Conservation (phyloP, 2,113 vertebrate genomes). For the Phaethornis superciliosus region DNA sequence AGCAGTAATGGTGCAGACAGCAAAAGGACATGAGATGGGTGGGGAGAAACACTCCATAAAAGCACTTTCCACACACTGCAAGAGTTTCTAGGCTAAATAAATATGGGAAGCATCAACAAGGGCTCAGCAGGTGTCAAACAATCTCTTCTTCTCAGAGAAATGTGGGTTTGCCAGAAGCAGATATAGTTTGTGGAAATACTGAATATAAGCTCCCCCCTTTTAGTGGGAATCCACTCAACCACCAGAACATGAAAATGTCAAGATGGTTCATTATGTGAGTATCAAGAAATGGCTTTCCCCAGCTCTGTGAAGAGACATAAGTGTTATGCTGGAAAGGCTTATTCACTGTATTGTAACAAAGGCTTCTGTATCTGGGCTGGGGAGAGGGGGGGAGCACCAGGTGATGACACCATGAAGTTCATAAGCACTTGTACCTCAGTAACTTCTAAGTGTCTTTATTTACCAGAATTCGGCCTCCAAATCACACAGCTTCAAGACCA, state of each 20-base stretch:
- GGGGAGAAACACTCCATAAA: not conserved
- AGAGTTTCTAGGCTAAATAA: not conserved
- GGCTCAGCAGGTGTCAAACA: not conserved
- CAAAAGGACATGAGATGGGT: not conserved
- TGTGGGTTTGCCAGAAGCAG: not conserved
- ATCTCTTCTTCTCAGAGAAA: not conserved
- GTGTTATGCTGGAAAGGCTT: not conserved
- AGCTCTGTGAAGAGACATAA: not conserved
- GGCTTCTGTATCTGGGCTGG: not conserved
- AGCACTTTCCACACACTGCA: not conserved
- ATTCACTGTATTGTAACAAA: not conserved
- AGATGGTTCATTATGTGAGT: fast-evolving
- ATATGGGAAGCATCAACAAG: not conserved
- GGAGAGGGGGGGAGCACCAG: not conserved
- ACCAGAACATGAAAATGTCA: not conserved
- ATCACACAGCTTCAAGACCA: not conserved
- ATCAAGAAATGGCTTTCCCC: not conserved
- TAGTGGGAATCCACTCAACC: not conserved
- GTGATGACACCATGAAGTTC: not conserved
- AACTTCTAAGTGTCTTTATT: not conserved
- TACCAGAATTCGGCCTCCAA: not conserved
- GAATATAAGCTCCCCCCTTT: not conserved
- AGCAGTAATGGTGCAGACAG: not conserved
- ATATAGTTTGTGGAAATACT: not conserved
- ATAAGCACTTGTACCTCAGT: not conserved